Evolutionary conservation across 1,140 invertebrate genomes (phyloP), one percentile per base, ranked within the genome.

Genomic region (Wiebesia pumilae): DNA sequence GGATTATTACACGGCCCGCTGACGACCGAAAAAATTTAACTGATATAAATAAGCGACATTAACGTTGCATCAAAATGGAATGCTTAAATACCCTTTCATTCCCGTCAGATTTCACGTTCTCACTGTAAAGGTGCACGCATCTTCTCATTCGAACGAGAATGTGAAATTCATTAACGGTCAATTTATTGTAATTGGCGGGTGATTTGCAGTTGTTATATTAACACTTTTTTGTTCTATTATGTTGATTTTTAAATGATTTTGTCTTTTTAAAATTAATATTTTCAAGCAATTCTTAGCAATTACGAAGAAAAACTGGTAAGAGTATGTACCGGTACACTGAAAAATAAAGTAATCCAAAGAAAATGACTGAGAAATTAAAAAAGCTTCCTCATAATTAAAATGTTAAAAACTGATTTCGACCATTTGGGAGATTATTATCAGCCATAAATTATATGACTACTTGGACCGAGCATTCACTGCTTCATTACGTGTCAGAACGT

Each of bases 11-110:
- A 77, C 9, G n/a, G 27, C 79, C 67, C 54, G 62, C 69, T 79
- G 33, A 67, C 77, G 78, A 58, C 40, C 38, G 75, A 51, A 85
- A 85, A 80, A 81, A 73, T 81, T 81, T 47, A 54, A 85, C 80
- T 80, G 78, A 85, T 78, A 40, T 85, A 73, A 85, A 85, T 81
- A 81, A 85, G 43, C 33, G 27, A 33, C 27, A 33, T 67, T 47
- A 71, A 24, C 27, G 38, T 75, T 43, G 38, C 38, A 24, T 21
- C 19, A 38, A n/a, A 38, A 40, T 16, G 51, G 43, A 27, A 24
- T 6, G n/a, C 65, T 38, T 67, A 24, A 47, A 69, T 14, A 30
- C 14, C 7, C 40, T 33, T n/a, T 69, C 2, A 2, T 3, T 54
- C 65, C 0, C 4, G 2, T 6, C 65, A 1, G 43, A n/a, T 79